A percentile compares a stretch with the other conserved stretches of the same genome.
Conservation (phyloP, 1,140 invertebrate genomes). For the Antheraea mylitta region DNA sequence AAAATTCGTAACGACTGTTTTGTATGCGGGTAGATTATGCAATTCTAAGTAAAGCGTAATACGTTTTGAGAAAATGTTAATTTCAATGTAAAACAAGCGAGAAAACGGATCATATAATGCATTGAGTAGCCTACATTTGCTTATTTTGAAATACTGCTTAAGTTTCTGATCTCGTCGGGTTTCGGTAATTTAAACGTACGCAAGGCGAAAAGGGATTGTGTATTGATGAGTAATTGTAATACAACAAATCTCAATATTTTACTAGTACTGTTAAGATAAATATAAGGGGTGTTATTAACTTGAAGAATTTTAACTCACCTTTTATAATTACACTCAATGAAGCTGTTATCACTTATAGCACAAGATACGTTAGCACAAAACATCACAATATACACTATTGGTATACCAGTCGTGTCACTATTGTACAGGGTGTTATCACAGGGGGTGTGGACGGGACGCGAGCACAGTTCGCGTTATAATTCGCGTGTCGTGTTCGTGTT, state of each 20-base stretch:
- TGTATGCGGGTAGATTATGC: neutral
- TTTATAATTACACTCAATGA: slow-evolving; percentile 30
- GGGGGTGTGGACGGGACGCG: neutral
- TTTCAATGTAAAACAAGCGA: neutral
- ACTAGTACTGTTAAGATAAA: no score
- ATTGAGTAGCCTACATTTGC: neutral
- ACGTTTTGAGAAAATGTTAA: neutral
- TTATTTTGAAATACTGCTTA: slow-evolving; percentile 12
- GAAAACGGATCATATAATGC: neutral
- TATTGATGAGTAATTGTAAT: neutral
- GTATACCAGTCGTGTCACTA: slow-evolving; percentile 31
- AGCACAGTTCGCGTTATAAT: slow-evolving; percentile 4
- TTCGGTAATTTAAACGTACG: slow-evolving; percentile 6
- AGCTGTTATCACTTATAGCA: slow-evolving; percentile 44
- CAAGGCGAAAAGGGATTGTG: slow-evolving; percentile 8
- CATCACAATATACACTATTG: slow-evolving; percentile 51
- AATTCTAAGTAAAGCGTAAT: neutral
- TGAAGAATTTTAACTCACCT: slow-evolving; percentile 30
- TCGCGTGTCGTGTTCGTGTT: slow-evolving; percentile 17
- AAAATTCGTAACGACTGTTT: neutral
- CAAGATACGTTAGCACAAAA: slow-evolving; percentile 46
- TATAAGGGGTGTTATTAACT: neutral
- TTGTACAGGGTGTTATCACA: slow-evolving; percentile 15
- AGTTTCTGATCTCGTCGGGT: slow-evolving; percentile 6
- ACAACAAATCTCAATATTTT: neutral